Base-by-base conservation (phyloP, 2,797 vertebrate genomes). In the Notamacropus eugenii region DNA sequence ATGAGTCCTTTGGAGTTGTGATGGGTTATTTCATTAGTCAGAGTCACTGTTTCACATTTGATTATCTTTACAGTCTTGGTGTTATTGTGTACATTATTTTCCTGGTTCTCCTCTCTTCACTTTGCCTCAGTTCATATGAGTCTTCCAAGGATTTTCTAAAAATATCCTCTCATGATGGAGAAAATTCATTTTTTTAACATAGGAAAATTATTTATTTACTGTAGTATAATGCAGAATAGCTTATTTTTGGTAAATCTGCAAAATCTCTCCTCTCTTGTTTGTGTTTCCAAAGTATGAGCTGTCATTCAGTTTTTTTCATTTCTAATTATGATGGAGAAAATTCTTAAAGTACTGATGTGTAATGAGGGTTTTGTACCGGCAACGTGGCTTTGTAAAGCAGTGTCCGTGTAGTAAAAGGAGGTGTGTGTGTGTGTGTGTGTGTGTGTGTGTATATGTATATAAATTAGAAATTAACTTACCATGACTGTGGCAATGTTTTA, bases 211-310 rank as follows among this genome's bases (percentile, higher is more conserved):
- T 54, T 0, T 56, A 94, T 94, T 94, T 97, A 54, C 46, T 92
- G 95, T 19, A 95, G 82, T 74, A 46, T 96, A 95, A 58, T 94
- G 96, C 54, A 90, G 97, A 96, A 59, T 74, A 10, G 8, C 6
- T 82, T 24, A 97, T 96, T 54, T 67, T 90, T 95, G 93, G 93
- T 93, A 96, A 97, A 98, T 93, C 91, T 57, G 93, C 97, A 92
- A 93, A 96, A 92, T 92, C 55, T 67, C 22, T 95, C 74, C 92
- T 98, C 96, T 93, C 62, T 97, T 97, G 74, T 95, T 1, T 59
- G 1, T 91, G 19, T 96, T 97, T 94, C 91, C 91, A 94, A 97
- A 34, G 93, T 87, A 29, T 95, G 87, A 97, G 57, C 46, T 96
- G 24, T 52, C 14, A 93, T 93, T 96, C 95, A 92, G 34, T 97